Base-by-base conservation (phyloP, 2,797 vertebrate species). In the Acanthis flammea region DNA sequence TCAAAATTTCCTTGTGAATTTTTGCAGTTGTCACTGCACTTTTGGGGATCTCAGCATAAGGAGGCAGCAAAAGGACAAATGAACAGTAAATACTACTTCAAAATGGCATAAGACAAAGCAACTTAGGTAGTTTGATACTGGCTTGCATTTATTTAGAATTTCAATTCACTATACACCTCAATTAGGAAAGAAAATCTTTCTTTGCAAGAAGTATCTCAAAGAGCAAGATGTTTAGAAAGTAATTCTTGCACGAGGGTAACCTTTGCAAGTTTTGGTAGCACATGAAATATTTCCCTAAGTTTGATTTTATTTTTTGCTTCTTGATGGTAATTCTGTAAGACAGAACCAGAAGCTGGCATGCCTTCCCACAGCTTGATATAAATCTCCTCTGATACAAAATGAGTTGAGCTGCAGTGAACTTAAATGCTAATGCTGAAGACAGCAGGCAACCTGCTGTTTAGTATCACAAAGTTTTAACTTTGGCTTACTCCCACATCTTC, bases 281-380 rank as follows among this genome's bases (percentile, higher is more conserved):
- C 80, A 96, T 84, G 91, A 97, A 96, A 93, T 96, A 96, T 91
- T 96, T 74, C 70, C 75, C 77, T 96, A 96, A 94, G 89, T 96
- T 88, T 95, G n/a, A 90, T 96, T 97, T 98, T 97, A 97, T 96
- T 97, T 97, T 95, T 95, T 97, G 80, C 71, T 65, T 96, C 86
- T 97, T 98, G 97, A 98, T 97, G 95, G 78, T 98, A 97, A 98
- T 98, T 97, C 90, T 90, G 66, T 92, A 92, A 97, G 97, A 97
- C 95, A 97, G 96, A 97, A 91, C 74, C 95, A 96, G 95, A 96
- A 94, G 96, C 97, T 97, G 97, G 96, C 70, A 73, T 93, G 93
- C 95, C 91, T 98, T 97, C 97, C 97, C 91, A 98, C 95, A 97
- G 97, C 96, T 98, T 98, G 97, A 97, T 98, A 96, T 97, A 98